A percentile compares a stretch with the other conserved stretches of the same genome.
Evolutionary conservation across 2,113 vertebrate species (phyloP).

Genomic region (Casuarius casuarius): DNA sequence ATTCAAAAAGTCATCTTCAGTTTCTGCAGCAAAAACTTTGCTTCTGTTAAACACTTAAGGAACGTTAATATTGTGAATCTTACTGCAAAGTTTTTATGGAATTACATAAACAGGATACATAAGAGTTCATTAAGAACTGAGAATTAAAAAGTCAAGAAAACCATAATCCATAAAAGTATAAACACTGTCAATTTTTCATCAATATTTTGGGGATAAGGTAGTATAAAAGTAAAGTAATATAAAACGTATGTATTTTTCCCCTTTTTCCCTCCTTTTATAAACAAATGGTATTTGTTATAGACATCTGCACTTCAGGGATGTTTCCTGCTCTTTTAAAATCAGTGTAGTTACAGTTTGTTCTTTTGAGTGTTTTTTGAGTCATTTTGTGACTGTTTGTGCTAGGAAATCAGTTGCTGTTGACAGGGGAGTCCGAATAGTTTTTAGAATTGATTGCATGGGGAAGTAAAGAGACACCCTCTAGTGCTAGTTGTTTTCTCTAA

Average conservation of each 20-base stretch:
- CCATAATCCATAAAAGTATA: not conserved
- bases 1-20: not conserved
- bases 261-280: not conserved
- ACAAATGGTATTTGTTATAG: not conserved
- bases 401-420: not conserved
- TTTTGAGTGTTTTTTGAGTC: not conserved
- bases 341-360: not conserved
- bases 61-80: not conserved
- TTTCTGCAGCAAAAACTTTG: not conserved
- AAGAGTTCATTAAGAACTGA: not conserved
- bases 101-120: not conserved
- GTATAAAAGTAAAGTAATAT: not conserved
- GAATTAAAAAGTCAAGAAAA: not conserved
- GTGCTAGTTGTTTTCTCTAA: conserved; percentile 1
- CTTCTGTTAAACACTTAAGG: not conserved
- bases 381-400: not conserved
- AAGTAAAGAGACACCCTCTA: not conserved
- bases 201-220: not conserved
- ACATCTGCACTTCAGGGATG: not conserved
- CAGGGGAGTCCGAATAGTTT: conserved; percentile 3
- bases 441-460: not conserved
- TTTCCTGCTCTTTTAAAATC: not conserved
- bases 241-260: not conserved
- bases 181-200: not conserved
- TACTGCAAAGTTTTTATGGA: not conserved